These are phyloP conservation scores for Tetraneura akinire DNA, from an alignment of 1,140 invertebrate genomes.

Conservation along the genomic window DNA sequence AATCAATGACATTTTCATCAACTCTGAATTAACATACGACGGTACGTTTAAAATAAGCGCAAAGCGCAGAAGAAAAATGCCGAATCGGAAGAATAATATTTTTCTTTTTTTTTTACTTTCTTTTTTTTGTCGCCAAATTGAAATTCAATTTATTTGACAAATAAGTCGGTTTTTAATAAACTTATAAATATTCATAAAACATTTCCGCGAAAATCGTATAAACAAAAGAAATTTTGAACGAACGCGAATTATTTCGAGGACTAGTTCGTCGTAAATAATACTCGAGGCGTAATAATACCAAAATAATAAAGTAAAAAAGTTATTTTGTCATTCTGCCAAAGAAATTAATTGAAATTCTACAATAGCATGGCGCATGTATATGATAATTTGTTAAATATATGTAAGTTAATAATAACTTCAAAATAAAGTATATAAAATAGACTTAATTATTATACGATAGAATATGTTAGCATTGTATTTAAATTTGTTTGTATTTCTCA, in stretches of 20 bases:
- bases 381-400: too few relatives aligned
- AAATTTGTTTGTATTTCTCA: too few relatives aligned
- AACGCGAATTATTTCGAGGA: constrained; percentile 21
- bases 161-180: constrained; percentile 32
- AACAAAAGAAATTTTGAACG: constrained; percentile 10
- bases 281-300: constrained; percentile 17
- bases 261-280: neutral
- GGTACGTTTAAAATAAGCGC: neutral
- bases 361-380: neutral
- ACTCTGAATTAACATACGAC: neutral
- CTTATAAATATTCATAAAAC: constrained; percentile 42
- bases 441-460: too few relatives aligned
- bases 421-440: too few relatives aligned
- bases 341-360: neutral
- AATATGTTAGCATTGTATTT: too few relatives aligned
- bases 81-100: neutral
- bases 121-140: constrained; percentile 27
- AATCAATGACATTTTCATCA: neutral
- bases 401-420: too few relatives aligned
- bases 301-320: constrained; percentile 20
- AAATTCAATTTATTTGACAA: constrained; percentile 32
- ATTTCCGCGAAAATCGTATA: neutral
- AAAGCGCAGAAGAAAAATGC: neutral
- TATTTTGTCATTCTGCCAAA: neutral
- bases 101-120: too few relatives aligned